Base-by-base conservation (phyloP, 1,140 invertebrate genomes). In the Odontomachus brunneus region DNA sequence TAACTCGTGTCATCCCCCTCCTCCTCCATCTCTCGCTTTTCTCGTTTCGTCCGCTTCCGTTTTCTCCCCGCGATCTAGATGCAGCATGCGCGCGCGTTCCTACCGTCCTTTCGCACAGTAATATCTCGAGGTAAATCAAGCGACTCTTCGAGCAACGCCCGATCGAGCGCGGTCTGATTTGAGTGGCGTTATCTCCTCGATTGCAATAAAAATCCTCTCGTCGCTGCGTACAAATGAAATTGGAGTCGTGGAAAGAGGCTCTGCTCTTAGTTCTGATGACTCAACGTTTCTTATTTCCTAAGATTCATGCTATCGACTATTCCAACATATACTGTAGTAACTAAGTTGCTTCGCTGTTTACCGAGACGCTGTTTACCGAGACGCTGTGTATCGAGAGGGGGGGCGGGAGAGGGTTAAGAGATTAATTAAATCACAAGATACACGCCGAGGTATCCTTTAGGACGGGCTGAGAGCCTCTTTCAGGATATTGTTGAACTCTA, bases 401-500 rank as follows among this genome's bases (percentile, higher is more conserved):
- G n/a, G n/a, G n/a, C n/a, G n/a, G n/a, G n/a, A n/a, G n/a, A n/a
- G 24, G 17, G 51, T 51, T 74, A 51, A 49, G 1, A 65, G 49
- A 76, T 51, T 51, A 51, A 51, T 51, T 44, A 51, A 15, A 22
- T 65, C 11, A 63, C 17, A 33, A 19, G 12, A n/a, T 33, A 17
- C 17, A 17, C n/a, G 26, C 11, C 17, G 2, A 65, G 44, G 44
- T 22, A 19, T 71, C 17, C 17, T 51, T 75, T 69, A 80, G 57
- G 75, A 26, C 12, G 75, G 75, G 59, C 75, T 80, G 48, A 91
- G 84, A 17, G 90, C 90, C 3, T 91, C 91, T 44, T 84, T 89
- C 9, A 92, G 29, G 51, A 91, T 67, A 29, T 83, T 85, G 22
- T 86, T 84, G 12, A 92, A 75, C 57, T 91, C 89, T 14, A 75